A percentile compares a stretch with the other conserved stretches of the same genome.
Conservation (phyloP, 2,888 invertebrate species). For the Baronia brevicornis region DNA sequence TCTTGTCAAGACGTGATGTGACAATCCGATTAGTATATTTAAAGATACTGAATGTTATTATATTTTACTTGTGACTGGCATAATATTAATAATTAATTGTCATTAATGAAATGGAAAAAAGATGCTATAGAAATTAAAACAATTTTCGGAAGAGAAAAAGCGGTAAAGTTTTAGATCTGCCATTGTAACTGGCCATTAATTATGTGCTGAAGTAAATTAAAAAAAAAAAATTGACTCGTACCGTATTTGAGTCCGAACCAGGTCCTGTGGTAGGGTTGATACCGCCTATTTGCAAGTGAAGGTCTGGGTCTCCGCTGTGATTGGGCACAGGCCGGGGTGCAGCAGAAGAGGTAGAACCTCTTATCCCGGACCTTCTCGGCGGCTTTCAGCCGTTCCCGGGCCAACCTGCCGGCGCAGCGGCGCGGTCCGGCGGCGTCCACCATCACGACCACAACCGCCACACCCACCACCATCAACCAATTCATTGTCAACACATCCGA, state of each 20-base stretch:
- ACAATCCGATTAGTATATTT: no score
- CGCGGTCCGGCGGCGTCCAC: conserved; percentile 36
- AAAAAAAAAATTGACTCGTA: no score
- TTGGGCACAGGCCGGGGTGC: conserved; percentile 44
- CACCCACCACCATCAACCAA: conserved; percentile 32
- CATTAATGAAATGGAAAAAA: no score
- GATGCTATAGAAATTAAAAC: no score
- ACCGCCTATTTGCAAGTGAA: conserved; percentile 38
- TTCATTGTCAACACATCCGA: conserved; percentile 24
- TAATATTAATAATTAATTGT: no score
- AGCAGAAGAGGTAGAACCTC: conserved; percentile 56
- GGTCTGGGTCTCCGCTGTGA: conserved; percentile 33
- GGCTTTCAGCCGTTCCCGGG: conserved; percentile 60
- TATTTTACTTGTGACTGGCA: no score
- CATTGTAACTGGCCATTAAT: no score
- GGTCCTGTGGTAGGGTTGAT: conserved; percentile 63
- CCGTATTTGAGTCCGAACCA: conserved; percentile 66
- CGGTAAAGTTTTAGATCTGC: no score
- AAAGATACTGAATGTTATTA: no score
- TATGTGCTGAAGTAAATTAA: no score
- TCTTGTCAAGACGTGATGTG: no score
- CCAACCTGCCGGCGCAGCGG: conserved; percentile 56
- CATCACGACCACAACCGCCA: conserved; percentile 27
- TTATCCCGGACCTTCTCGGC: conserved; percentile 66
- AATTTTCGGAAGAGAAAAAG: no score